Base-by-base conservation (phyloP, 1,140 invertebrate species). In the Drosophila grimshawi region DNA sequence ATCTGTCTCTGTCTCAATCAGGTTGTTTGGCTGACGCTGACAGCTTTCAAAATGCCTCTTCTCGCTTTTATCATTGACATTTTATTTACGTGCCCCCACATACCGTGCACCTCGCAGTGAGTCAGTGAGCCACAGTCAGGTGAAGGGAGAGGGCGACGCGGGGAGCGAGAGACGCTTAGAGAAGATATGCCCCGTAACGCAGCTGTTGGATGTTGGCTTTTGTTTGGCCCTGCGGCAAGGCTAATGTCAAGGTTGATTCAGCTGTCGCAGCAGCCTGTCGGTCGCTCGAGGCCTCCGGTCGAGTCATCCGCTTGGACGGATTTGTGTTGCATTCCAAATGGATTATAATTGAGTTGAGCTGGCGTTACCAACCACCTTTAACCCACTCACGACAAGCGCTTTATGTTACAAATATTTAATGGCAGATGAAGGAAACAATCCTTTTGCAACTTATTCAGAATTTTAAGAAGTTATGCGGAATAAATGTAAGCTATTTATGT, bases 191-290 rank as follows among this genome's bases (percentile, higher is more conserved):
- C 59, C 67, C 43, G 46, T 19, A 33, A 5, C 3, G 43, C 35
- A 52, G 43, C 29, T 52, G 45, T 39, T 68, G 65, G 39, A 43
- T 71, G 61, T 2, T 41, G 39, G 39, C 39, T 41, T 76, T 65
- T 75, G 65, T 78, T 78, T 69, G 64, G 64, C 45, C 71, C 66
- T 70, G 76, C 65, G 71, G 73, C 77, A 79, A 79, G 77, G 77
- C 73, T 79, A 79, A 79, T 79, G 77, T 79, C 77, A 79, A 79
- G 77, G 77, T 79, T 79, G 76, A 59, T 61, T 76, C 67, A 71
- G 71, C 65, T 68, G 70, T 74, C 65, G 65, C 43, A 49, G 6
- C 37, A n/a, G 39, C 10, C 39, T 43, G 10, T 43, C 39, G 39
- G 39, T 43, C 39, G 70, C 45, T 19, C 64, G 52, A 62, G 59